A percentile compares a stretch with the other conserved stretches of the same genome.
Conservation (phyloP, 2,888 invertebrate species). For the Amphipyra berbera region DNA sequence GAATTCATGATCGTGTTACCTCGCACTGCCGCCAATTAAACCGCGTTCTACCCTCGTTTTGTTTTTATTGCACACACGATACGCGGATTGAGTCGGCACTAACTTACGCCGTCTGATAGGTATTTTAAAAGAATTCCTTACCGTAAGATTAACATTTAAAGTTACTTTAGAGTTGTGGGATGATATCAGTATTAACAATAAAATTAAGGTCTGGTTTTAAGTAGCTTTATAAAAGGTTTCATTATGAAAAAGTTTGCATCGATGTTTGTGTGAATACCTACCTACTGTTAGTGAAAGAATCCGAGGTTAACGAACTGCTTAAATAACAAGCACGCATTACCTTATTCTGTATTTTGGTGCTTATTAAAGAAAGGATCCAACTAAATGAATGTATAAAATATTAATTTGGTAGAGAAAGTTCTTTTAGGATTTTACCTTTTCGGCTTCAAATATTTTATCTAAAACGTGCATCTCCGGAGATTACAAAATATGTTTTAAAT, state of each 20-base stretch:
- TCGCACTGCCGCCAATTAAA: conserved; percentile 78
- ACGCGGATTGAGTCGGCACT: conserved; percentile 64
- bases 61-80: conserved; percentile 72
- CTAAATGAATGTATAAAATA: background rate
- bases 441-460: conserved; percentile 26
- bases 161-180: conserved; percentile 28
- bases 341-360: conserved; percentile 10
- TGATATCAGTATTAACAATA: conserved; percentile 38
- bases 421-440: conserved; percentile 8
- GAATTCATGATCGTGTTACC: conserved; percentile 68
- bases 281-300: conserved; percentile 3
- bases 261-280: conserved; percentile 7
- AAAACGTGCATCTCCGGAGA: conserved; percentile 43
- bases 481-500: conserved; percentile 60
- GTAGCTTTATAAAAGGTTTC: conserved; percentile 22
- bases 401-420: background rate
- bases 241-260: conserved; percentile 25
- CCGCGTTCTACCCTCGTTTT: conserved; percentile 66
- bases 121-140: conserved; percentile 54
- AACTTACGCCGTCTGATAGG: conserved; percentile 55
- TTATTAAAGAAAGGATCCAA: conserved; percentile 8
- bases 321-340: conserved; percentile 17
- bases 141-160: conserved; percentile 47
- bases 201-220: conserved; percentile 15
- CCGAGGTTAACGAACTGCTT: conserved; percentile 21